phyloP scores from a whole-genome alignment of 2,888 invertebrate genomes.

The Athalia cordata region DNA sequence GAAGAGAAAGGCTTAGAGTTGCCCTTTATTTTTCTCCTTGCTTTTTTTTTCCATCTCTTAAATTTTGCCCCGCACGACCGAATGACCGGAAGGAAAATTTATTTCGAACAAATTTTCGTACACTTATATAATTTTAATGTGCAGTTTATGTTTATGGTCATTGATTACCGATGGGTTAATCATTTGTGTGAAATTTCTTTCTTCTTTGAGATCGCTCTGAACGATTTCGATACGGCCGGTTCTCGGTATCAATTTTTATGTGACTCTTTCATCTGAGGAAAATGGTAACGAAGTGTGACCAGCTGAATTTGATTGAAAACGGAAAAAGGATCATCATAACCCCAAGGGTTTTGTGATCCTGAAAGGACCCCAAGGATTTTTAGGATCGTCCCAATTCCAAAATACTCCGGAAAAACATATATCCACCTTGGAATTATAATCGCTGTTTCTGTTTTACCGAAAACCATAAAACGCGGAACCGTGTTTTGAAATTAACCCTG shows the following conservation, averaged over 20 bases:
- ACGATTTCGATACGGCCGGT: background rate
- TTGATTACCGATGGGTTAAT: no score
- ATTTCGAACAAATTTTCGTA: no score
- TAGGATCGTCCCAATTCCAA: constrained; percentile 25
- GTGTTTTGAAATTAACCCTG: constrained; percentile 60
- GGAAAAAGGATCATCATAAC: constrained; percentile 47
- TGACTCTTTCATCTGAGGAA: constrained; percentile 15
- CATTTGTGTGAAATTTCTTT: no score
- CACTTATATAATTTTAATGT: no score
- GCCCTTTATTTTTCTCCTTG: background rate
- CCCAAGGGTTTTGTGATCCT: constrained; percentile 39
- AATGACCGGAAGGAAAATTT: no score
- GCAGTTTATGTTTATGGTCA: no score
- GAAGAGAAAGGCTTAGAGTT: no score
- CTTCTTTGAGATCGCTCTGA: no score
- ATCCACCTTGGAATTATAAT: constrained; percentile 48
- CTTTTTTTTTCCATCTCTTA: no score
- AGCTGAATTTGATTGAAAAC: constrained; percentile 36
- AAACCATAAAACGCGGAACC: constrained; percentile 51
- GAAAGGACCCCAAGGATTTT: constrained; percentile 12
- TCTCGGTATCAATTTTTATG: constrained; percentile 29
- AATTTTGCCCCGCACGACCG: no score
- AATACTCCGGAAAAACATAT: constrained; percentile 47
- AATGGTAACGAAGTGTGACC: constrained; percentile 43
- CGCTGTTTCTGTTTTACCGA: constrained; percentile 57